phyloP scores from a whole-genome alignment of 2,888 invertebrate genomes.

The Glaucopsyche alexis region DNA sequence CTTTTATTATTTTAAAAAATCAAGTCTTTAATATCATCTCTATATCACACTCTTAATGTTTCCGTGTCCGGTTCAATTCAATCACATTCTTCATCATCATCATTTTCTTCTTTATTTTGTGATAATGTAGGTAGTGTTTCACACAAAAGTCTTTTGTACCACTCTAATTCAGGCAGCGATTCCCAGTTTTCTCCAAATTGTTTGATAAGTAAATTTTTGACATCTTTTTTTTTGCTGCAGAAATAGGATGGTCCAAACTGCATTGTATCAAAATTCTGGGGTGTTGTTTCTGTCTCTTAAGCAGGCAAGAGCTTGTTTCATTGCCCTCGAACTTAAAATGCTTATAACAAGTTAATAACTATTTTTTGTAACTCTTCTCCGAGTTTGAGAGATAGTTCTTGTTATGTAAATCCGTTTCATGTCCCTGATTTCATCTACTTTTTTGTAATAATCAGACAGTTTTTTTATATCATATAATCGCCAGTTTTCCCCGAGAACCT shows the following conservation, averaged over 20 bases:
- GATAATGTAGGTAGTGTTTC: neutral
- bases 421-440: slow-evolving; percentile 28
- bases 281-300: slow-evolving; percentile 1
- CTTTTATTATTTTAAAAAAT: no score
- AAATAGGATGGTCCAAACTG: slow-evolving; percentile 29
- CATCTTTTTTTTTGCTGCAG: slow-evolving; percentile 34
- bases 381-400: slow-evolving; percentile 26
- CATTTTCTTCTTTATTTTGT: neutral
- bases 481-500: slow-evolving; percentile 29
- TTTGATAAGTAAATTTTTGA: slow-evolving; percentile 33
- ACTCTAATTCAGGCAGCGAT: slow-evolving; percentile 29
- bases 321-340: neutral
- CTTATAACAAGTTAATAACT: neutral
- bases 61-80: no score
- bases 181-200: slow-evolving; percentile 34
- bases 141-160: slow-evolving; percentile 33
- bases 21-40: no score
- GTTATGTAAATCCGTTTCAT: slow-evolving; percentile 33
- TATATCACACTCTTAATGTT: no score
- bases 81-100: slow-evolving; percentile 21
- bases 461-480: slow-evolving; percentile 20
- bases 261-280: neutral
- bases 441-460: slow-evolving; percentile 9
- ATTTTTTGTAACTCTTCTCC: slow-evolving; percentile 12
- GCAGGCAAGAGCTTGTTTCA: no score